Evolutionary conservation across 2,888 invertebrate genomes (phyloP).

Genomic region (Drosophila picticornis): DNA sequence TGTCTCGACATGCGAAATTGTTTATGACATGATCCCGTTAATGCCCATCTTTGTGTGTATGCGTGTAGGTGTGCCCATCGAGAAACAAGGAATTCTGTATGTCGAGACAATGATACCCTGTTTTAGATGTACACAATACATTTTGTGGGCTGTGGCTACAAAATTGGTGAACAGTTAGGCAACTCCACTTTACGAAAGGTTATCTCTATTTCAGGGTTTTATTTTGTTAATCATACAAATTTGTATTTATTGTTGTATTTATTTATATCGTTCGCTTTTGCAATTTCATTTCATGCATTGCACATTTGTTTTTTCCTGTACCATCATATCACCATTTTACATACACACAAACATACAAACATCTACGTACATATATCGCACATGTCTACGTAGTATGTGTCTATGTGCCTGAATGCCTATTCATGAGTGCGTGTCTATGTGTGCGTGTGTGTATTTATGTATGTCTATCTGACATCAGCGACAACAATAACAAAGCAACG

Average conservation of each 20-base stretch:
- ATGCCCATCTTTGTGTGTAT: neutral
- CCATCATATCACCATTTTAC: slow-evolving; percentile 20
- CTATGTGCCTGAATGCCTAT: slow-evolving; percentile 9
- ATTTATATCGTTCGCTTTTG: slow-evolving; percentile 35
- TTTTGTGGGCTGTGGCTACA: neutral
- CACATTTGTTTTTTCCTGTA: slow-evolving; percentile 46
- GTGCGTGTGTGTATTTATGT: slow-evolving; percentile 15
- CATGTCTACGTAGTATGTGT: slow-evolving; percentile 39
- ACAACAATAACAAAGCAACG: slow-evolving; percentile 78
- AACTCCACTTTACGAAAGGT: neutral
- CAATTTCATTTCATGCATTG: slow-evolving; percentile 46
- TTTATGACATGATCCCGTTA: neutral
- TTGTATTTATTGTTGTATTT: neutral
- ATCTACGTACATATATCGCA: slow-evolving; percentile 36
- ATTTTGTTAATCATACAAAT: slow-evolving; percentile 32
- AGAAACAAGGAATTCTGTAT: neutral
- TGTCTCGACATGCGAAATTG: neutral
- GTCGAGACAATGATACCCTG: neutral
- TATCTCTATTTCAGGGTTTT: slow-evolving; percentile 12
- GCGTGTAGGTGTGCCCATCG: neutral
- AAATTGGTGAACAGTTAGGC: neutral
- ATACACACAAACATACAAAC: neutral
- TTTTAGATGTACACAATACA: neutral
- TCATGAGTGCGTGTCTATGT: neutral
- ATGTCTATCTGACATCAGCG: slow-evolving; percentile 72